Evolutionary conservation across 2,797 vertebrate species (phyloP), one percentile per base, ranked within the genome.

Genomic region (Protonibea diacanthus): DNA sequence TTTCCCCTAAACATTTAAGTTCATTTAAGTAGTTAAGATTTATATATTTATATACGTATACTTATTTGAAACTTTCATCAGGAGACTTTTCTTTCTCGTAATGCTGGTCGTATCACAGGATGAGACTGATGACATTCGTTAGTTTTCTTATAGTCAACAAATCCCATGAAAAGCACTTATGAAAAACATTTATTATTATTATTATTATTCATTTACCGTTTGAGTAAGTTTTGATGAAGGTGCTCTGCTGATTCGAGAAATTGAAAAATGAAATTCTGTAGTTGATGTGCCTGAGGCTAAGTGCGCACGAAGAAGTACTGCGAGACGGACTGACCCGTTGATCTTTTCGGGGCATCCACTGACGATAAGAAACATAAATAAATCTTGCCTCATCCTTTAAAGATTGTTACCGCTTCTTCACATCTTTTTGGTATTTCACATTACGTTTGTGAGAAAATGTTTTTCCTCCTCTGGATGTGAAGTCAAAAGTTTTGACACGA

Each of bases 401-500:
- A 51, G 45, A 23, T 8, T 10, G 21, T 21, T 49, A 44, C 6
- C 27, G 45, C 9, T 47, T 47, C 15, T n/a, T 63, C 20, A 27
- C 29, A 13, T 56, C 18, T 2, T 27, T 27, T 4, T 33, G 5
- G 20, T 15, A 25, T 23, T 13, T 33, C 27, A 40, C 17, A 2
- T 64, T n/a, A 40, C 7, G 5, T 45, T 40, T n/a, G n/a, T n/a
- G n/a, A n/a, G 51, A 62, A 47, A 33, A 20, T 2, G 1, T 25
- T 69, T 69, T 65, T 13, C 23, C 33, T 71, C 52, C 47, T 58
- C 56, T 71, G 5, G 75, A 78, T 68, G 33, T 52, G 13, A 73
- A 84, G 83, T 79, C 83, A 82, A 90, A 91, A 61, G 74, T 88
- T 91, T 91, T 80, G 78, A 81, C 78, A 73, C 49, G 25, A 90